A percentile compares a stretch with the other conserved stretches of the same genome.
Evolutionary conservation across 2,113 vertebrate genomes (phyloP).

Genomic region (Hippocampus barbouri): DNA sequence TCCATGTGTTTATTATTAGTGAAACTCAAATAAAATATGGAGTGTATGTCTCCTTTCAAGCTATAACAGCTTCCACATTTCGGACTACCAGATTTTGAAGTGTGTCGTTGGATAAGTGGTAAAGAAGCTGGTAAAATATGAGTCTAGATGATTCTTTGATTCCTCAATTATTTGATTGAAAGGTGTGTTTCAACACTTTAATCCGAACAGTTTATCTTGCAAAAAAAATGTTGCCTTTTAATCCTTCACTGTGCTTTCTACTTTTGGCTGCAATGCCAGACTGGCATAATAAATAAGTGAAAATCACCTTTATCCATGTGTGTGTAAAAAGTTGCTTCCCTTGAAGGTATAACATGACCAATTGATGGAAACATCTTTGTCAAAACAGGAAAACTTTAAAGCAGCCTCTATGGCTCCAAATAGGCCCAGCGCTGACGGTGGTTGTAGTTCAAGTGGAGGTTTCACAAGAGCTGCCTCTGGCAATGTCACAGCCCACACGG

Average conservation of each 20-base stretch:
- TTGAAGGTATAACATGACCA: slow-evolving; percentile 11
- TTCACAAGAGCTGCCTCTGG: slow-evolving; percentile 21
- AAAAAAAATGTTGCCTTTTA: slow-evolving; percentile 21
- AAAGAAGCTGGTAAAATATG: background rate
- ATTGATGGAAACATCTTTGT: slow-evolving; percentile 24
- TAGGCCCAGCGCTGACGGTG: slow-evolving; percentile 16
- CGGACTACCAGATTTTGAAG: background rate
- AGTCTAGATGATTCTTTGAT: background rate
- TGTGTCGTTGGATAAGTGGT: background rate
- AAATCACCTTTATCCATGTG: background rate
- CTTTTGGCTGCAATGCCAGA: slow-evolving; percentile 32
- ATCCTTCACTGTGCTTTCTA: slow-evolving; percentile 26
- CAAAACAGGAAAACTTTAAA: slow-evolving; percentile 13
- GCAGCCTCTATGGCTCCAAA: slow-evolving; percentile 6
- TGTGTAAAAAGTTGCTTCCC: slow-evolving; percentile 7
- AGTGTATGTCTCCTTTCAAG: background rate
- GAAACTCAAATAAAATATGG: no score
- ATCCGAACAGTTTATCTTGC: background rate
- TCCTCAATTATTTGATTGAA: background rate
- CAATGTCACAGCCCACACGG: slow-evolving; percentile 33
- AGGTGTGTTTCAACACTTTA: background rate
- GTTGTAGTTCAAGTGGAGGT: slow-evolving; percentile 29
- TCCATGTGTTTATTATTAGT: no score
- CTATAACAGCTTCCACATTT: background rate
- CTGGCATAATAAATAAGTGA: slow-evolving; percentile 31